Base-by-base conservation (phyloP, 2,113 vertebrate species). In the Rhinogobius similis region DNA sequence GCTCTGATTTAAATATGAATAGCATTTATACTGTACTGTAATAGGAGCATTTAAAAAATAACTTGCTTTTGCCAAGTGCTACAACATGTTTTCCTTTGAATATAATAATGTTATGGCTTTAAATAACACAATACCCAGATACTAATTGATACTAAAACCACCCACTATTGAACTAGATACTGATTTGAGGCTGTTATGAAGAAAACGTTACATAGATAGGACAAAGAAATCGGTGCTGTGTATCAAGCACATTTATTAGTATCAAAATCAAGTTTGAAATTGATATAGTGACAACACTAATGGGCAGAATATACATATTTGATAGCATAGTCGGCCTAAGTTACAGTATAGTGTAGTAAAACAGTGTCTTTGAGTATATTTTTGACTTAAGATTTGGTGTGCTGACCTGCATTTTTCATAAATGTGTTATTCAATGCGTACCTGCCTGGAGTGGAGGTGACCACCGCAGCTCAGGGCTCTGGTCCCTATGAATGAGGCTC, bases 401-500 rank as follows among this genome's bases (percentile, higher is more conserved):
- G 46, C 67, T 76, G 81, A 73, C 68, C 81, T 48, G 46, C 53
- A 77, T 86, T 87, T 84, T 86, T 86, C 73, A 87, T 84, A 88
- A 73, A 61, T 39, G 69, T 74, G 80, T 61, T 73, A 83, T 91
- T 89, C 77, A 84, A 86, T 46, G 77, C 61, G 38, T 90, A 90
- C 88, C 86, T 88, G 83, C 64, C 55, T 24, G 50, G 74, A 71
- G 84, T 85, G 82, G 82, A 83, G 72, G 83, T 3, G 68, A 82
- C 83, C 83, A 75, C 82, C 72, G 39, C 59, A 5, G 74, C 73
- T 48, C 41, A 73, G 77, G 74, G 84, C 86, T 78, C 77, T 82
- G 79, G 67, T 72, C 20, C 48, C 62, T 39, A 91, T 93, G 91
- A 93, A 93, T 92, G 86, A 83, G 70, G 73, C 83, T 72, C 90